Evolutionary conservation across 2,113 vertebrate genomes (phyloP).

Genomic region (Psittacula cyanocephala): DNA sequence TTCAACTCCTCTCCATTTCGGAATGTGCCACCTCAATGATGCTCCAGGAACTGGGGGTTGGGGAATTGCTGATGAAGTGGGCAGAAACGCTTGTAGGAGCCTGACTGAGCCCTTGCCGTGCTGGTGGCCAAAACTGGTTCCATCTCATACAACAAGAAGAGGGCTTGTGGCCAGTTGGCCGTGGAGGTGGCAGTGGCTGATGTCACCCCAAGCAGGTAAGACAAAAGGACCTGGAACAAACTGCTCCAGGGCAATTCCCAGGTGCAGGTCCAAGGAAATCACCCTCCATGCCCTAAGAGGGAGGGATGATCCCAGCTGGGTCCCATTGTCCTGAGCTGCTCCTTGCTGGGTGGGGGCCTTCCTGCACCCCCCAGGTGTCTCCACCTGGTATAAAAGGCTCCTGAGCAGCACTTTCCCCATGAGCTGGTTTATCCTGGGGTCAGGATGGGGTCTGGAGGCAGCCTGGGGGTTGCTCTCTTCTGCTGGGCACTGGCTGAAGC

Average conservation of each 20-base stretch:
- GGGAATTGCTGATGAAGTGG: neutral
- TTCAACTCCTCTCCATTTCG: neutral
- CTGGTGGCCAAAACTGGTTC: neutral
- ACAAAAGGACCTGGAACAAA: neutral
- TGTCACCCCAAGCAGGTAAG: neutral
- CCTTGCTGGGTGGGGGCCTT: neutral
- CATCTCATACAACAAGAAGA: neutral
- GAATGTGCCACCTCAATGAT: rapidly evolving
- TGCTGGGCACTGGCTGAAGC: neutral
- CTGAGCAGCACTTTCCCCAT: rapidly evolving
- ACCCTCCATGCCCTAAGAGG: too few species aligned
- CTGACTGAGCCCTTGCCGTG: neutral
- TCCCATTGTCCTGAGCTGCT: neutral
- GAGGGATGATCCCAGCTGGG: neutral
- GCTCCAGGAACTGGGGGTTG: neutral
- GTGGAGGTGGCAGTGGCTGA: rapidly evolving
- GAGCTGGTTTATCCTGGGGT: neutral
- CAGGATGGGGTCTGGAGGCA: neutral
- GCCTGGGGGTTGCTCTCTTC: neutral
- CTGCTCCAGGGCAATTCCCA: neutral
- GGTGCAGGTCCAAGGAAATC: neutral
- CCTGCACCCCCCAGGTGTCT: neutral
- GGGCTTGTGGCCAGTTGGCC: neutral
- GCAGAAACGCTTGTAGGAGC: neutral
- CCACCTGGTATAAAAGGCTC: neutral